These are phyloP conservation scores for Spinibarbus caldwelli DNA, from an alignment of 2,797 vertebrate species.

Conservation along the genomic window DNA sequence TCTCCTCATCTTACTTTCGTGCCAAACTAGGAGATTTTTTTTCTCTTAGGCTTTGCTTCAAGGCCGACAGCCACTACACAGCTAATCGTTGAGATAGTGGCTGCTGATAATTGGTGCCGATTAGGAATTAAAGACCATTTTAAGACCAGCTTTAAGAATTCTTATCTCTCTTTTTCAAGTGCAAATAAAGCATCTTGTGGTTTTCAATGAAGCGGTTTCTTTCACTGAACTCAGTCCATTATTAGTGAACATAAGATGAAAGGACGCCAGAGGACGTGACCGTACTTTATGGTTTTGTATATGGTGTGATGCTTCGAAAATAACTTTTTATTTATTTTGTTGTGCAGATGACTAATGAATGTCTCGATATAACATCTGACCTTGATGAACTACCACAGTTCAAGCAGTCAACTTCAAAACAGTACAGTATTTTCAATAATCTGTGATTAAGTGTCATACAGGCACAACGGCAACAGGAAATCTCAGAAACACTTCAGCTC, in stretches of 20 bases:
- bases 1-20: background rate
- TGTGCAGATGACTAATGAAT: background rate
- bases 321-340: background rate
- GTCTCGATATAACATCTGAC: background rate
- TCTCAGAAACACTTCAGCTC: background rate
- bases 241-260: background rate
- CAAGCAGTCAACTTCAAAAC: background rate
- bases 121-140: constrained; percentile 20
- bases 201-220: constrained; percentile 8
- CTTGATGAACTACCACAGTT: background rate
- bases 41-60: background rate
- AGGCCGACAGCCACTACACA: background rate
- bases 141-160: constrained; percentile 4
- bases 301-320: background rate
- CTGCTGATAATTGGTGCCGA: background rate
- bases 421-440: background rate
- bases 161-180: constrained; percentile 1
- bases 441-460: background rate
- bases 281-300: background rate
- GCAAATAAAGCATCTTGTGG: background rate
- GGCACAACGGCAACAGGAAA: no score
- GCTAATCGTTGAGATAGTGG: constrained; percentile 11
- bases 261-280: background rate
- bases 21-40: background rate
- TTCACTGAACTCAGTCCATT: background rate